A percentile compares a stretch with the other conserved stretches of the same genome.
phyloP scores from a whole-genome alignment of 2,113 vertebrate genomes.

The Electrona antarctica region DNA sequence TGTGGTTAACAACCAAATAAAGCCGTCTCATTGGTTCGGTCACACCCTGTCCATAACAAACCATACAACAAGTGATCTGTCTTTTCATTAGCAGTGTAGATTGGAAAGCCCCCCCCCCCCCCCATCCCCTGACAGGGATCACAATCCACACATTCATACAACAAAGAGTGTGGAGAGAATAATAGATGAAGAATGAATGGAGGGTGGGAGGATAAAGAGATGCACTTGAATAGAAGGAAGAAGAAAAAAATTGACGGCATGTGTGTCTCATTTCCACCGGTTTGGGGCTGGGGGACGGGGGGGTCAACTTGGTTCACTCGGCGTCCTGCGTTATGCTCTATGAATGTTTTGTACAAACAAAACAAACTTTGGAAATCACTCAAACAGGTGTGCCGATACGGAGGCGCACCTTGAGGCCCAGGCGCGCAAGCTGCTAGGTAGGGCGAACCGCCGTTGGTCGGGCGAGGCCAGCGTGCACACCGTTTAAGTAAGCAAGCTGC shows the following conservation, averaged over 20 bases:
- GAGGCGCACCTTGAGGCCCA: too few species aligned
- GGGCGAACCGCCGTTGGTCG: too few species aligned
- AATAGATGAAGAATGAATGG: constrained; percentile 26
- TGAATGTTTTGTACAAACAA: too few species aligned
- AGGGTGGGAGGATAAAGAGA: constrained; percentile 30
- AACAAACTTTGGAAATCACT: too few species aligned
- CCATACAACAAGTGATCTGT: constrained; percentile 47
- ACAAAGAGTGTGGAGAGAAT: constrained; percentile 33
- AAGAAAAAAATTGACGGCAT: constrained; percentile 15
- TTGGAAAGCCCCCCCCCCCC: constrained; percentile 1
- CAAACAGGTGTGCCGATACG: too few species aligned
- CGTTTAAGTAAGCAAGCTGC: background rate
- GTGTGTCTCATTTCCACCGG: background rate
- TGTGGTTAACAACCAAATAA: constrained; percentile 25
- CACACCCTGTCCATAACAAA: constrained; percentile 36
- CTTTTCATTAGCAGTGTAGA: constrained; percentile 31
- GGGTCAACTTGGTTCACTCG: background rate
- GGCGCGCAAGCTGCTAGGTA: too few species aligned
- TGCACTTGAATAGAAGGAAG: background rate
- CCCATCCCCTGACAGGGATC: background rate
- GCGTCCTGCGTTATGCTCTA: background rate
- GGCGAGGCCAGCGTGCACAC: too few species aligned
- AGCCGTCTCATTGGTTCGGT: constrained; percentile 11
- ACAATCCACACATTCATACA: constrained; percentile 23
- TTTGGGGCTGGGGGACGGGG: constrained; percentile 13